Evolutionary conservation across 2,888 invertebrate genomes (phyloP).

Genomic region (Cataglyphis albicans): DNA sequence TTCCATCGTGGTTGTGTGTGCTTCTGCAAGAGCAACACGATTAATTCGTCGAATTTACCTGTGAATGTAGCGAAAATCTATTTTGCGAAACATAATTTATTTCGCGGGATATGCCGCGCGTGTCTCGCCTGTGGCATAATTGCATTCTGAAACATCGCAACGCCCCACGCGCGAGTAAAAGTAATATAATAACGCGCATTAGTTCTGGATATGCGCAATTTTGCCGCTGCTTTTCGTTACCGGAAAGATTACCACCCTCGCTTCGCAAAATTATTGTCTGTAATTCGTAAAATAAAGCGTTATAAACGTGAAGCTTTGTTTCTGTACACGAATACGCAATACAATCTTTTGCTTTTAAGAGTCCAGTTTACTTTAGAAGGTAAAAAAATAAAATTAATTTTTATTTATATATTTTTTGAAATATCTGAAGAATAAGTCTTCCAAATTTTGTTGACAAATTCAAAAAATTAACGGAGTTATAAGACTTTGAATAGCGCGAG

Average conservation of each 20-base stretch:
- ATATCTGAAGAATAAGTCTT: no score
- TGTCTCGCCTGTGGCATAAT: constrained; percentile 43
- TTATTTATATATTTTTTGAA: no score
- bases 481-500: no score
- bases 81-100: constrained; percentile 48
- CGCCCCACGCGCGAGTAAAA: constrained; percentile 33
- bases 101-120: constrained; percentile 31
- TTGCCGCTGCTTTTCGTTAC: constrained; percentile 31
- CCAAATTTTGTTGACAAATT: no score
- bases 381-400: no score
- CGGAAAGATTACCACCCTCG: constrained; percentile 1
- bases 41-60: constrained; percentile 42
- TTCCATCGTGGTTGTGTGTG: neutral
- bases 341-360: neutral
- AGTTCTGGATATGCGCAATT: constrained; percentile 44
- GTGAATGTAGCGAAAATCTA: constrained; percentile 29
- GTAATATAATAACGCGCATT: constrained; percentile 43
- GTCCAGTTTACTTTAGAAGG: no score
- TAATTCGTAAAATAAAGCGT: neutral
- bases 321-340: neutral
- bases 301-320: neutral
- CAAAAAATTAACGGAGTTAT: no score
- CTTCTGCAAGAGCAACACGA: neutral
- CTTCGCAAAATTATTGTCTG: constrained; percentile 8
- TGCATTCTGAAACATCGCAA: constrained; percentile 47